Percentiles rank a stretch among this genome's conserved stretches.
Evolutionary conservation across 1,140 invertebrate genomes (phyloP).

Genomic region (Rhynchophorus ferrugineus): DNA sequence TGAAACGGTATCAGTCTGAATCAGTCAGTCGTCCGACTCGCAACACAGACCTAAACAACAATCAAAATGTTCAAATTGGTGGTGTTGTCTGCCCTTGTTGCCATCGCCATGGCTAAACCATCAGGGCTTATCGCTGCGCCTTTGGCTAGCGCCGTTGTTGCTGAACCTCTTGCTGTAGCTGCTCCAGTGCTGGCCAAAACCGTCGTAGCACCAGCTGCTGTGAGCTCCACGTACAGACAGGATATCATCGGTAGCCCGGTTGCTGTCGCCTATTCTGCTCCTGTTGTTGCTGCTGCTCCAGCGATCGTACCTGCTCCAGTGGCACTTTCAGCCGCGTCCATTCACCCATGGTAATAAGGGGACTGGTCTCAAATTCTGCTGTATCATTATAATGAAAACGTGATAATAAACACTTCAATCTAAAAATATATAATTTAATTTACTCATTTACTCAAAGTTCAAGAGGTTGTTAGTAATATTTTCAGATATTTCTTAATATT

Average conservation of each 20-base stretch:
- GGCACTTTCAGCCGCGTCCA: too few relatives aligned
- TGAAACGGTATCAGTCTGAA: conserved; percentile 16
- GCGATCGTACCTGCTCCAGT: conserved; percentile 10
- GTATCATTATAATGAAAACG: too few relatives aligned
- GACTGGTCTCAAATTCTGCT: too few relatives aligned
- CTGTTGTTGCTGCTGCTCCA: conserved; percentile 13
- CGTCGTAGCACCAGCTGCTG: conserved; percentile 10
- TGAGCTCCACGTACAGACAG: conserved; percentile 18
- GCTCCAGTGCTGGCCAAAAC: conserved; percentile 18
- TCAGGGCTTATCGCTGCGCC: conserved; percentile 6
- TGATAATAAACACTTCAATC: too few relatives aligned
- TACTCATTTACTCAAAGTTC: too few relatives aligned
- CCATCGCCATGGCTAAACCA: conserved; percentile 27
- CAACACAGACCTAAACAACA: conserved; percentile 29
- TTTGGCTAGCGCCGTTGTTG: conserved; percentile 3
- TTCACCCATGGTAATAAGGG: too few relatives aligned
- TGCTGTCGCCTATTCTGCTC: conserved; percentile 12
- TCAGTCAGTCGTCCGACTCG: conserved; percentile 28
- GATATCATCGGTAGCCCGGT: conserved; percentile 18
- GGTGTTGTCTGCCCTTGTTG: too few relatives aligned
- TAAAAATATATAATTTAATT: too few relatives aligned
- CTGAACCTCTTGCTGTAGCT: conserved; percentile 7
- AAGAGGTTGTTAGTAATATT: too few relatives aligned
- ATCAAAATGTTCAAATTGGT: conserved; percentile 32
- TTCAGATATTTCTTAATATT: too few relatives aligned